These are phyloP conservation scores for Stegastes partitus DNA, from an alignment of 2,113 vertebrate genomes.

Conservation along the genomic window DNA sequence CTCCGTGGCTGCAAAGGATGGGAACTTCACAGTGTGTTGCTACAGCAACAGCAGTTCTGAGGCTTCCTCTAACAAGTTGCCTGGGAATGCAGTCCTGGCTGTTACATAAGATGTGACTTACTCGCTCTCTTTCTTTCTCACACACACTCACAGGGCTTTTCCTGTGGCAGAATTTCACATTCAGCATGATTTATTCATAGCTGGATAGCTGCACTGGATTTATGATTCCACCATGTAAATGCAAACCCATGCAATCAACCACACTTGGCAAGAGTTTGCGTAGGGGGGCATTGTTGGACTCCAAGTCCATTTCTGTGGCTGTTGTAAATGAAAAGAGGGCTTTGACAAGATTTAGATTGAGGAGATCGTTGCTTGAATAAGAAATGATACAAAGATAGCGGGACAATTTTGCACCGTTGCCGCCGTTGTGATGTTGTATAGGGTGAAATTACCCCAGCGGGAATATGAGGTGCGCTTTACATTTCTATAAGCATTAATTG, in stretches of 20 bases:
- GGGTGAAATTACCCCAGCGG: constrained; percentile 17
- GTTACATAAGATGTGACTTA: constrained; percentile 76
- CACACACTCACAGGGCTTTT: constrained; percentile 69
- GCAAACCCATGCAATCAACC: constrained; percentile 55
- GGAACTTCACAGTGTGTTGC: constrained; percentile 71
- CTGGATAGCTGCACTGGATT: constrained; percentile 66
- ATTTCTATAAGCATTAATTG: neutral
- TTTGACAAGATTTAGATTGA: constrained; percentile 41
- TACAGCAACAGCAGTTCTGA: constrained; percentile 75
- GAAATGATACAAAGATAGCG: constrained; percentile 19
- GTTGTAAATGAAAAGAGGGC: constrained; percentile 37
- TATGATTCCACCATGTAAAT: constrained; percentile 66
- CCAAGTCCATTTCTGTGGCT: constrained; percentile 27
- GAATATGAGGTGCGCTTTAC: neutral
- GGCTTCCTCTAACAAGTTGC: constrained; percentile 77
- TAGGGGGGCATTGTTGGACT: constrained; percentile 45
- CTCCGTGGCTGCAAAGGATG: constrained; percentile 52
- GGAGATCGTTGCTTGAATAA: constrained; percentile 21
- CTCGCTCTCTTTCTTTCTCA: constrained; percentile 43
- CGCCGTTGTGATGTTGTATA: constrained; percentile 1
- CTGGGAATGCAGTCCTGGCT: constrained; percentile 72
- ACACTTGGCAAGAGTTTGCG: constrained; percentile 55
- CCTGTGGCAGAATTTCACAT: constrained; percentile 74
- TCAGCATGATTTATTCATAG: constrained; percentile 79
- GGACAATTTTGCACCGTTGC: neutral